These are phyloP conservation scores for Cheilosia vernalis DNA, from an alignment of 2,888 invertebrate species.

Conservation along the genomic window DNA sequence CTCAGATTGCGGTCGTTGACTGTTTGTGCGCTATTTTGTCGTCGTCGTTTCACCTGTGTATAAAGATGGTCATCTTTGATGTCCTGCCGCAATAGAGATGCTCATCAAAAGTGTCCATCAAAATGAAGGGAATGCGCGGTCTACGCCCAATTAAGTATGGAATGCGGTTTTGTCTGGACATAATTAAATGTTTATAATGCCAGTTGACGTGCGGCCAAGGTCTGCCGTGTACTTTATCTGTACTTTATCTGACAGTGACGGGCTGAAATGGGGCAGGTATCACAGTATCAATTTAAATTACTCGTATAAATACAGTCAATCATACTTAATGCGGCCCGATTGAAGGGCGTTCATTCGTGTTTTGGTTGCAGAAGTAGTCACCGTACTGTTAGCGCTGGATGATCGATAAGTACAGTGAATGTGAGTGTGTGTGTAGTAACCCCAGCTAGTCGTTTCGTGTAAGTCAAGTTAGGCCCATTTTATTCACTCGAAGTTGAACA, in stretches of 20 bases:
- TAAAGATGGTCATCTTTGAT: slow-evolving; percentile 32
- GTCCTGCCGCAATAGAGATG: slow-evolving; percentile 33
- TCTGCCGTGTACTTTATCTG: background rate
- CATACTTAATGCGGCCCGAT: slow-evolving; percentile 37
- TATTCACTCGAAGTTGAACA: no score
- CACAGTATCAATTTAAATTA: background rate
- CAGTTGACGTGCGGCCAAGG: background rate
- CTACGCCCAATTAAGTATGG: slow-evolving; percentile 15
- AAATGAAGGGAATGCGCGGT: slow-evolving; percentile 17
- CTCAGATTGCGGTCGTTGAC: slow-evolving; percentile 53
- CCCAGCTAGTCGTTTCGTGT: no score
- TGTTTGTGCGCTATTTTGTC: slow-evolving; percentile 7
- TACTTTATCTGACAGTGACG: background rate
- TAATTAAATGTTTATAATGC: slow-evolving; percentile 22
- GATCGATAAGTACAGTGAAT: background rate
- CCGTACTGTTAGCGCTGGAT: background rate
- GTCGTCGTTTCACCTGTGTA: slow-evolving; percentile 18
- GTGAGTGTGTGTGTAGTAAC: background rate
- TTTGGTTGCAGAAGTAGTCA: slow-evolving; percentile 14
- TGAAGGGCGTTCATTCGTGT: slow-evolving; percentile 12
- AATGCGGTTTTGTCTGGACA: slow-evolving; percentile 3
- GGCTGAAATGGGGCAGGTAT: background rate
- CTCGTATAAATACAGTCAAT: slow-evolving; percentile 23
- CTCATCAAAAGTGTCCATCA: slow-evolving; percentile 59
- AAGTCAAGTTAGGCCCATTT: no score